A percentile compares a stretch with the other conserved stretches of the same genome.
These are phyloP conservation scores for Ophion ellenae DNA, from an alignment of 2,888 invertebrate species.

Conservation along the genomic window DNA sequence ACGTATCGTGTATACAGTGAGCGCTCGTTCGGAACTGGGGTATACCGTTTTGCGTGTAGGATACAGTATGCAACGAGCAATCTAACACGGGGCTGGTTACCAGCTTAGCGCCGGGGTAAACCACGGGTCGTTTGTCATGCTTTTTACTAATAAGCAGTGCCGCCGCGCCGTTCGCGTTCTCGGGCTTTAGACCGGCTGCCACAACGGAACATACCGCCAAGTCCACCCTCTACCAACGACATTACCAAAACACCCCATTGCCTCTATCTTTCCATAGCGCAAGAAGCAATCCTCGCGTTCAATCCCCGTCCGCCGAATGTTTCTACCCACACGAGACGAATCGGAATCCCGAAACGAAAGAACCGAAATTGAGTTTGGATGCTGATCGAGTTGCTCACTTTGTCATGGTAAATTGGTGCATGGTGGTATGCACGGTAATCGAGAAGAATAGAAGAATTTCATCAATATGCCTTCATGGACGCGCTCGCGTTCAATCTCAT, in stretches of 20 bases:
- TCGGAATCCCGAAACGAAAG: conserved; percentile 53
- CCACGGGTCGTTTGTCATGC: conserved; percentile 80
- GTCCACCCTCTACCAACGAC: conserved; percentile 56
- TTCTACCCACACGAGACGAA: conserved; percentile 53
- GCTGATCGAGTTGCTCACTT: conserved; percentile 17
- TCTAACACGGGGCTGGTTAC: conserved; percentile 76
- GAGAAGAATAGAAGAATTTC: neutral
- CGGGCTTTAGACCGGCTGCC: conserved; percentile 62
- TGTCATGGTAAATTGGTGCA: neutral
- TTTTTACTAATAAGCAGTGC: conserved; percentile 79
- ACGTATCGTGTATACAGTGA: neutral
- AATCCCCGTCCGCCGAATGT: conserved; percentile 20
- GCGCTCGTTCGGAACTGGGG: conserved; percentile 7
- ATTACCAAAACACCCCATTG: conserved; percentile 33
- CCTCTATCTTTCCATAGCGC: conserved; percentile 37
- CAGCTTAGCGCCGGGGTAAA: conserved; percentile 77
- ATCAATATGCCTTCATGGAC: too few species aligned
- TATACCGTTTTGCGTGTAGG: conserved; percentile 47
- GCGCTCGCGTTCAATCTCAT: too few species aligned
- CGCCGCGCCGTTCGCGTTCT: conserved; percentile 65
- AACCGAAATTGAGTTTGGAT: conserved; percentile 36
- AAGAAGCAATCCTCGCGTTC: conserved; percentile 25
- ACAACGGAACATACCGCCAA: conserved; percentile 47
- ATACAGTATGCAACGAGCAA: conserved; percentile 75
- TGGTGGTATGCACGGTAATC: neutral